Conservation (phyloP, 2,113 vertebrate species). For the Carassius gibelio region DNA sequence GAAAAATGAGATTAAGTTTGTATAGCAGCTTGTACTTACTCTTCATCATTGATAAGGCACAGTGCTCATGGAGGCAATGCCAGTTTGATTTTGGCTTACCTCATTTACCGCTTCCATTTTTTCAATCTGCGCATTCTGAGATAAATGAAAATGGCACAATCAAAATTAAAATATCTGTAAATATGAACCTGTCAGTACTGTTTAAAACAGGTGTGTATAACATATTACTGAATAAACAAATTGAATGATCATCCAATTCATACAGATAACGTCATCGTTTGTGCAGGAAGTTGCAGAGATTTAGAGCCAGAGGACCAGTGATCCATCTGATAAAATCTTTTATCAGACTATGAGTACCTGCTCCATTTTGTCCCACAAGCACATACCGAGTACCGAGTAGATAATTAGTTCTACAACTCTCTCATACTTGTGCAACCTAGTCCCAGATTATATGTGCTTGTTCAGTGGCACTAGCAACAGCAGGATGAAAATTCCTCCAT, state of each 20-base stretch:
- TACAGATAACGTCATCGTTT: neutral
- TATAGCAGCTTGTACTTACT: neutral
- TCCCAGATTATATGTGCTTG: neutral
- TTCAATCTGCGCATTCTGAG: neutral
- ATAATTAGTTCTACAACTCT: neutral
- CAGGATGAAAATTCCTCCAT: neutral
- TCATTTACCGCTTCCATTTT: neutral
- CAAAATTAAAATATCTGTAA: neutral
- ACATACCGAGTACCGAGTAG: neutral
- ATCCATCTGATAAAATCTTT: constrained; percentile 28
- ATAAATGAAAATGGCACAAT: neutral
- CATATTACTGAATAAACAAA: neutral
- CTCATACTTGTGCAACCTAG: neutral
- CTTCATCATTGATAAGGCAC: neutral
- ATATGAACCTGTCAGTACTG: neutral
- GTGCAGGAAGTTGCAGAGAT: neutral
- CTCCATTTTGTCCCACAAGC: neutral
- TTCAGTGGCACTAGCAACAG: neutral
- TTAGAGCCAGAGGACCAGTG: constrained; percentile 6
- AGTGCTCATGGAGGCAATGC: neutral
- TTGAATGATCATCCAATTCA: too few species aligned
- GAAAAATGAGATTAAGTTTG: neutral
- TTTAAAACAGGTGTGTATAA: too few species aligned
- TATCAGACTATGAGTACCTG: constrained; percentile 12
- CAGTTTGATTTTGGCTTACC: neutral